Evolutionary conservation across 2,113 vertebrate genomes (phyloP).

Genomic region (Notothenia rossii): DNA sequence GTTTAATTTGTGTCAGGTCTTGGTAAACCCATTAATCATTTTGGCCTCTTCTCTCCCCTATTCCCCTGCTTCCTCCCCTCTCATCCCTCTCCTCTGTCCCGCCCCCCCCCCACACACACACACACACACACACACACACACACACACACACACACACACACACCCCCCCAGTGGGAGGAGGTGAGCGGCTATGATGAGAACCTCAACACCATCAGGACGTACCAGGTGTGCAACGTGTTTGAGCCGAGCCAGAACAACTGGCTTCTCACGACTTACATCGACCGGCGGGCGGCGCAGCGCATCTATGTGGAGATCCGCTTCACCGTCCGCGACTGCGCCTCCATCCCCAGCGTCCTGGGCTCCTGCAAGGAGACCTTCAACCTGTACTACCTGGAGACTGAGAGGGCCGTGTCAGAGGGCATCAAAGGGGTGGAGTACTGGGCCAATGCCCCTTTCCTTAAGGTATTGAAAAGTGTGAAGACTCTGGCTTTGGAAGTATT

Average conservation of each 20-base stretch:
- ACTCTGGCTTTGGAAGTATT: neutral
- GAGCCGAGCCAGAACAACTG: constrained; percentile 99
- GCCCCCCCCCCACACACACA: constrained; percentile 5
- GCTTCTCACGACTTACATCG: constrained; percentile 96
- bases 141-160: neutral
- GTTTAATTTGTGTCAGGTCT: constrained; percentile 79
- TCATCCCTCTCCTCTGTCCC: constrained; percentile 5
- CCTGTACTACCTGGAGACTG: constrained; percentile 97
- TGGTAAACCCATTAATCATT: constrained; percentile 81
- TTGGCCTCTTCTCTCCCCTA: constrained; percentile 35
- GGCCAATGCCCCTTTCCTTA: constrained; percentile 95
- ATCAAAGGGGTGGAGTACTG: constrained; percentile 93
- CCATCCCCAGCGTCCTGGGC: constrained; percentile 95
- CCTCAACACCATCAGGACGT: constrained; percentile 96
- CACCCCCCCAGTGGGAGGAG: constrained; percentile 92
- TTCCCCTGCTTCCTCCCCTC: constrained; percentile 19
- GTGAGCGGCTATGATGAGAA: constrained; percentile 97
- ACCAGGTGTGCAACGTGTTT: constrained; percentile 99
- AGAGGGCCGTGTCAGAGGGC: constrained; percentile 88
- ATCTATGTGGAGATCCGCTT: constrained; percentile 99
- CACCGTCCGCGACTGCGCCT: constrained; percentile 97
- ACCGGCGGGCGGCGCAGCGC: constrained; percentile 92
- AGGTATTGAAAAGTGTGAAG: constrained; percentile 80
- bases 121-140: constrained; percentile 9
- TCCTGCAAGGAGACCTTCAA: constrained; percentile 99